Evolutionary conservation across 2,113 vertebrate species (phyloP).

Genomic region (Lepidothrix coronata): DNA sequence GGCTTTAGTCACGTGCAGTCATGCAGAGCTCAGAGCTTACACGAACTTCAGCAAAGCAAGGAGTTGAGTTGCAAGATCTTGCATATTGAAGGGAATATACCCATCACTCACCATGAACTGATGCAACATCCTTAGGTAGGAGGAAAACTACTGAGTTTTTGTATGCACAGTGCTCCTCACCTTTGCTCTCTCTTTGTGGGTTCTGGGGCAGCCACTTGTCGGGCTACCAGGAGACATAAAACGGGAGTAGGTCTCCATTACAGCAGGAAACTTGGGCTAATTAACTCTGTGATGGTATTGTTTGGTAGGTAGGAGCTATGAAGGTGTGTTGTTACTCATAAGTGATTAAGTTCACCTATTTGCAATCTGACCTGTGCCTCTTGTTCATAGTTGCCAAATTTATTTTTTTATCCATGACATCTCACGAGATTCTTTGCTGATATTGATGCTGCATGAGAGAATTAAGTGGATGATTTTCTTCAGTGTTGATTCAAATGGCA

Average conservation of each 20-base stretch:
- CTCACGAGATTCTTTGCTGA: neutral
- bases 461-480: neutral
- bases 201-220: neutral
- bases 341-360: neutral
- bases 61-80: neutral
- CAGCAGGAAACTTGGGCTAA: neutral
- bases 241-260: neutral
- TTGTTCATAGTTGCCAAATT: neutral
- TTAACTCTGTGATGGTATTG: neutral
- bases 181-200: neutral
- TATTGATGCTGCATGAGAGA: neutral
- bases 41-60: neutral
- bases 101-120: neutral
- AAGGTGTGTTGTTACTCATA: neutral
- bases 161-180: neutral
- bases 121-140: neutral
- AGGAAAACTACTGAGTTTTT: neutral
- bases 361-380: neutral
- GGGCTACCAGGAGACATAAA: neutral
- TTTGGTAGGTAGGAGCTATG: neutral
- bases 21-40: neutral
- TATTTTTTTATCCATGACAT: accelerated
- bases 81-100: neutral
- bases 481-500: neutral
- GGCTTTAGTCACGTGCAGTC: neutral